phyloP scores from a whole-genome alignment of 2,113 vertebrate species.

The Mesitornis unicolor region DNA sequence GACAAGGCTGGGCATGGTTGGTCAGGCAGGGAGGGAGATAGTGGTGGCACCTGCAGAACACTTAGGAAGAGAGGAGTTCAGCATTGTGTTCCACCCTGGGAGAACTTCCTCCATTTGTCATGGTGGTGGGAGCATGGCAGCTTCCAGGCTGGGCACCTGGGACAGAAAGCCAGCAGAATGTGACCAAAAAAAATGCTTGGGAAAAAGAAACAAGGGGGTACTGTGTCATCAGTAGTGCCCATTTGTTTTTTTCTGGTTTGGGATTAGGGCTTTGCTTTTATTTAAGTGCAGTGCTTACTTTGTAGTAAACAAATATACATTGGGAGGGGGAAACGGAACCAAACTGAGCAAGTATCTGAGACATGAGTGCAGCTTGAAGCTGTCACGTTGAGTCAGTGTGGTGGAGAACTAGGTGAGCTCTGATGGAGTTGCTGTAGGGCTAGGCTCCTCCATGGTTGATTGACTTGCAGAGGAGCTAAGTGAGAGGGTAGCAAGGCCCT shows the following conservation, averaged over 20 bases:
- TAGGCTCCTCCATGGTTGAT: not conserved
- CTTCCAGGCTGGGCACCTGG: fast-evolving
- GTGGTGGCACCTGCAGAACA: not conserved
- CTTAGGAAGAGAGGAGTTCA: not conserved
- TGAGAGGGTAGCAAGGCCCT: not conserved
- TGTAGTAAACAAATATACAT: not conserved
- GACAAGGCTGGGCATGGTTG: not conserved
- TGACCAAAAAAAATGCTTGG: not conserved
- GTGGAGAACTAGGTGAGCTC: not conserved
- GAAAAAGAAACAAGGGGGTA: not conserved
- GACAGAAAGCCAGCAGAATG: not conserved
- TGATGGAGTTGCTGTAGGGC: not conserved
- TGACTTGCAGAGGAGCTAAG: not conserved
- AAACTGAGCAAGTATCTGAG: not conserved
- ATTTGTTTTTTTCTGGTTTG: not conserved
- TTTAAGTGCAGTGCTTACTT: not conserved
- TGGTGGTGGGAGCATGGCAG: fast-evolving
- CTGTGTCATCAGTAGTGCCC: not conserved
- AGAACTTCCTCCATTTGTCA: fast-evolving
- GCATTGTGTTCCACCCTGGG: fast-evolving
- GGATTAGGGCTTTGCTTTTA: not conserved
- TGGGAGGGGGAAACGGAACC: fast-evolving
- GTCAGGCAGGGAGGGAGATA: not conserved
- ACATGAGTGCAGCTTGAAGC: not conserved
- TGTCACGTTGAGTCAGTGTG: not conserved